phyloP scores from a whole-genome alignment of 64 coral and sea anemone species.

The Montipora efflorescens region DNA sequence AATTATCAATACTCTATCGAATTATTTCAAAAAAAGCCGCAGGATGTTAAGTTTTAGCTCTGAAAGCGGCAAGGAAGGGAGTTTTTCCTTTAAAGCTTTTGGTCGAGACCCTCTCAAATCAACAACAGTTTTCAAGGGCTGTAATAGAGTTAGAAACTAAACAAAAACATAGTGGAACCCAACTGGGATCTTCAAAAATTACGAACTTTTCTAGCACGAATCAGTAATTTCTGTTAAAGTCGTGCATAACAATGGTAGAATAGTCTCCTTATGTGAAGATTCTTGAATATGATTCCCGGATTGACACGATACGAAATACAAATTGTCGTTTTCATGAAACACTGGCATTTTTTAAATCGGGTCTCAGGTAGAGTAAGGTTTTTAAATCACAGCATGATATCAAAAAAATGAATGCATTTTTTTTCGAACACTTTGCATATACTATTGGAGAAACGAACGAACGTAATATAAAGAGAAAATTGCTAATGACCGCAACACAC shows the following conservation, averaged over 20 bases:
- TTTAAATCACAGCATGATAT: constrained; percentile 10
- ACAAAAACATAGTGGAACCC: constrained; percentile 12
- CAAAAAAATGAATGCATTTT: constrained; percentile 12
- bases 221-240: neutral
- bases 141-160: constrained; percentile 42
- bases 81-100: neutral
- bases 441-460: constrained; percentile 6
- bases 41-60: too few species aligned
- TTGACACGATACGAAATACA: neutral
- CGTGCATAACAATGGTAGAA: neutral
- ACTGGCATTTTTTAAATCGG: neutral
- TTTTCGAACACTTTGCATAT: neutral
- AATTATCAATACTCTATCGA: neutral
- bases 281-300: neutral
- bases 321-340: neutral
- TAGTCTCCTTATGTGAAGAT: neutral
- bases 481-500: neutral
- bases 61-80: neutral
- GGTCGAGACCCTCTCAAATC: constrained; percentile 11
- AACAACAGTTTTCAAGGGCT: constrained; percentile 2
- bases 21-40: neutral
- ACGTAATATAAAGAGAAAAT: neutral
- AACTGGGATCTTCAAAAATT: constrained; percentile 24
- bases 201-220: neutral
- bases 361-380: neutral